A percentile compares a stretch with the other conserved stretches of the same genome.
Evolutionary conservation across 2,797 vertebrate species (phyloP).

Genomic region (Lophius americanus): DNA sequence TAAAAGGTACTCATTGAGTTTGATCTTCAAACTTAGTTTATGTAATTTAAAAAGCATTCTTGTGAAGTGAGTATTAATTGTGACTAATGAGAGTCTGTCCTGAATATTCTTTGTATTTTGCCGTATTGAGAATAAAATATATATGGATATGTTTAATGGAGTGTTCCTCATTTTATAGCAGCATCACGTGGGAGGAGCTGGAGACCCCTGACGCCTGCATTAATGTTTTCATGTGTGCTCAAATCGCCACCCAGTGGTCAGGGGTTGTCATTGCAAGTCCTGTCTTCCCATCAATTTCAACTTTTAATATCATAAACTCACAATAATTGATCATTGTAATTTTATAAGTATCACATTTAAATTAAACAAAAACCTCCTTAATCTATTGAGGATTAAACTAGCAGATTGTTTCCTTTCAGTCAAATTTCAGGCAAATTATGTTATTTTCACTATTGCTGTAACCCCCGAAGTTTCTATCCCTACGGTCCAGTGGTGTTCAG

Average conservation of each 20-base stretch:
- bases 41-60: constrained; percentile 87
- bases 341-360: no score
- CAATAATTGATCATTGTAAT: no score
- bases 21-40: constrained; percentile 84
- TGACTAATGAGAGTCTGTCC: constrained; percentile 94
- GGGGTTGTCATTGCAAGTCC: constrained; percentile 18
- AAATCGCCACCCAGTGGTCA: constrained; percentile 58
- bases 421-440: no score
- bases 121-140: constrained; percentile 99
- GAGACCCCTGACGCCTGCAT: neutral
- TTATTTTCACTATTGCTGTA: no score
- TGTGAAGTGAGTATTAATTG: constrained; percentile 89
- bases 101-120: constrained; percentile 99
- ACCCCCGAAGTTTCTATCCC: no score
- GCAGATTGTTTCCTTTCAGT: no score
- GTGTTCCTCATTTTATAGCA: constrained; percentile 16
- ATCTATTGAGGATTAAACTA: no score
- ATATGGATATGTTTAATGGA: constrained; percentile 87
- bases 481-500: no score
- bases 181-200: neutral
- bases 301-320: no score
- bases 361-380: no score
- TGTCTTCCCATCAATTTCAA: neutral
- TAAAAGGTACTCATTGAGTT: constrained; percentile 84
- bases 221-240: neutral